Base-by-base conservation (phyloP, 2,113 vertebrate species). In the Poecile atricapillus region DNA sequence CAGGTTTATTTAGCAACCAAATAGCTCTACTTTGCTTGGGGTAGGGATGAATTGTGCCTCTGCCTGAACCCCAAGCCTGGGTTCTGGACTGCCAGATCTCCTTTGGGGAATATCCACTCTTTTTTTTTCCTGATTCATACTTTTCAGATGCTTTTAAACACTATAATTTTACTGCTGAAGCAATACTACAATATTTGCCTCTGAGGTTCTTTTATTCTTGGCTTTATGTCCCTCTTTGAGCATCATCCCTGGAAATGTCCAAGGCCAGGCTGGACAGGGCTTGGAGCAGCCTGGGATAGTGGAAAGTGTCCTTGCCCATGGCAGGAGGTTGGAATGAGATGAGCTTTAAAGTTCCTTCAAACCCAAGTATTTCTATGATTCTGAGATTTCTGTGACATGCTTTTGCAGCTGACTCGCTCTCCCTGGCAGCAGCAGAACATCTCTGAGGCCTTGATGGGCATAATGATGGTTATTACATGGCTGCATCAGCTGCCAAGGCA, bases 381-480 rank as follows among this genome's bases (percentile, higher is more conserved):
- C 10, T 16, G 3, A 62, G 17, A 27, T 62, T 62, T 47, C 62
- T 35, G 9, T 60, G 39, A 22, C 4, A 4, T 18, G 9, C 15
- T 39, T 62, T 46, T 75, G 44, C 27, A 64, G 41, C 33, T 68
- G 62, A 22, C 15, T 68, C 2, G 4, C 33, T n/a, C 2, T 5
- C 14, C 30, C 10, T 60, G 8, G 7, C 43, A 75, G 33, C 4
- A 2, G 46, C 75, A 75, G 58, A 43, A 30, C 9, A 2, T 39
- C 4, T 2, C 4, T 31, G 47, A 64, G 14, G 20, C 50, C 62
- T 67, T 70, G 44, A 21, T 58, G 71, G 33, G 25, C 27, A 5
- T 62, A 50, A 70, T 30, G 27, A 74, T 0, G 2, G 31, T 65
- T 80, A 35, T 95, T 74, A 73, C 0, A 1, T 0, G 1, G 6